A percentile compares a stretch with the other conserved stretches of the same genome.
Conservation (phyloP, 2,113 vertebrate genomes). For the Archilochus colubris region DNA sequence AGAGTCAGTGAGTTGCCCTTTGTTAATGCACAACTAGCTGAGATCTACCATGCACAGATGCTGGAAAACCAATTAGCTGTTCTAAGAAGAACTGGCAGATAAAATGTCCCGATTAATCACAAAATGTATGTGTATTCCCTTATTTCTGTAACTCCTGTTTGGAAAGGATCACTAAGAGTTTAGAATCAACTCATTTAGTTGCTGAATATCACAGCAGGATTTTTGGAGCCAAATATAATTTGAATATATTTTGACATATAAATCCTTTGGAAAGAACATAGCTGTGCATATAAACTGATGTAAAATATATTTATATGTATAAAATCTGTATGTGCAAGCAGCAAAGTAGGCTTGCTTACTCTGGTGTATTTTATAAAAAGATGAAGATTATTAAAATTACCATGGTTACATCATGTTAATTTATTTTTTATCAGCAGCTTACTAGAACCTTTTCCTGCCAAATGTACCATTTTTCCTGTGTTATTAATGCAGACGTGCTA, state of each 20-base stretch:
- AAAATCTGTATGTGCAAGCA: not conserved
- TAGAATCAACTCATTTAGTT: slow-evolving; percentile 52
- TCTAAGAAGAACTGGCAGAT: slow-evolving; percentile 38
- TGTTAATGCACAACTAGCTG: slow-evolving; percentile 54
- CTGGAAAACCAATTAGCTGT: slow-evolving; percentile 63
- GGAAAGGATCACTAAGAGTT: slow-evolving; percentile 48
- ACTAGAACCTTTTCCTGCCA: not conserved
- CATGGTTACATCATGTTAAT: not conserved
- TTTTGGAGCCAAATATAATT: slow-evolving; percentile 21
- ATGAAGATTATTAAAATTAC: slow-evolving; percentile 36
- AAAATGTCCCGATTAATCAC: slow-evolving; percentile 62
- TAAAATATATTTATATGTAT: not conserved
- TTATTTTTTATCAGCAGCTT: slow-evolving; percentile 25
- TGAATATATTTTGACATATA: slow-evolving; percentile 18
- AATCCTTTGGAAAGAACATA: slow-evolving; percentile 51
- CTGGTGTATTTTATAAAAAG: not conserved
- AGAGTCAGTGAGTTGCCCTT: slow-evolving; percentile 10
- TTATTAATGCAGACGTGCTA: not conserved
- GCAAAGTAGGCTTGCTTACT: not conserved
- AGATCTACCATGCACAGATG: slow-evolving; percentile 42
- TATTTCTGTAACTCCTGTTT: slow-evolving; percentile 68
- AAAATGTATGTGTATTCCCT: not conserved
- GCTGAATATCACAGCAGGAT: slow-evolving; percentile 37
- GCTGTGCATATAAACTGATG: slow-evolving; percentile 33
- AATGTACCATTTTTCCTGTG: not conserved